phyloP scores from a whole-genome alignment of 1,140 invertebrate species.

The Oreohelix idahoensis region DNA sequence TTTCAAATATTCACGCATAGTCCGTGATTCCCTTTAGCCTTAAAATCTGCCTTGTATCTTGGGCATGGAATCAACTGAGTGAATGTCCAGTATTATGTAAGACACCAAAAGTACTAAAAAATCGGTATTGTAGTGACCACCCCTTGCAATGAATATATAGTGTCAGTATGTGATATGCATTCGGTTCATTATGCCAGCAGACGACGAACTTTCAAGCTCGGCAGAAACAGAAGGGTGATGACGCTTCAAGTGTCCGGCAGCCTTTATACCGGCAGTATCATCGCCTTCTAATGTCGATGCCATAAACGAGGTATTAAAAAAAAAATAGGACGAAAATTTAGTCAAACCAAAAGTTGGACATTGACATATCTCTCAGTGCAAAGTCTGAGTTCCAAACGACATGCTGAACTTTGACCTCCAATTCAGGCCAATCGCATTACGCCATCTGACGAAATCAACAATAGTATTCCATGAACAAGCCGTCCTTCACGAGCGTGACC shows the following conservation, averaged over 20 bases:
- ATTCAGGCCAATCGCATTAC: not conserved
- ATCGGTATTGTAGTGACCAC: no score
- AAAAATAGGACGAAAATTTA: not conserved
- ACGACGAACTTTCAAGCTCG: no score
- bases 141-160: no score
- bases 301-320: not conserved
- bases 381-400: not conserved
- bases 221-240: not conserved
- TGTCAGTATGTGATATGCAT: no score
- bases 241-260: not conserved
- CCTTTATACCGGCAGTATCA: not conserved
- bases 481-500: conserved; percentile 1
- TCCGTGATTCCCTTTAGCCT: no score
- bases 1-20: no score
- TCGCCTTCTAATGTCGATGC: not conserved
- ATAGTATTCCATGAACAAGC: not conserved
- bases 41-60: no score
- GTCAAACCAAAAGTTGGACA: not conserved
- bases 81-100: no score
- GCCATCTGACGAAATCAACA: not conserved
- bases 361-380: not conserved
- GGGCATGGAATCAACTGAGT: no score
- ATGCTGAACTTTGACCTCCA: not conserved
- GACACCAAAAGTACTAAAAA: no score
- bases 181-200: no score